Conservation (phyloP, 2,888 invertebrate genomes). For the Orthosia gothica region DNA sequence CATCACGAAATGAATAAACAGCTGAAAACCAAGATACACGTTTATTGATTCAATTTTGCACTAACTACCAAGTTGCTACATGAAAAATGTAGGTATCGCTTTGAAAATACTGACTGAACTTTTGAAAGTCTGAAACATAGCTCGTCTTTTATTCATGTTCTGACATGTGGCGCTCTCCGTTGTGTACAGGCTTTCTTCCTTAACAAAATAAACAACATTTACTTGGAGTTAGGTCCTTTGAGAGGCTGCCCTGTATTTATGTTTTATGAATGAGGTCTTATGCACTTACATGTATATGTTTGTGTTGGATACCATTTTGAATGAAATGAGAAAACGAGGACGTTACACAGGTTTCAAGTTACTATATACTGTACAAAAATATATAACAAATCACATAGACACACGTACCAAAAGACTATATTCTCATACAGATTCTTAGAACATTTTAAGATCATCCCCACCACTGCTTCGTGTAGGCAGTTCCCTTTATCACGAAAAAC, state of each 20-base stretch:
- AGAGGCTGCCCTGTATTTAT: conserved; percentile 85
- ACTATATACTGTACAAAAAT: conserved; percentile 33
- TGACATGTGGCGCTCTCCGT: conserved; percentile 90
- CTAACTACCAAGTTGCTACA: conserved; percentile 79
- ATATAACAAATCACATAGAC: conserved; percentile 55
- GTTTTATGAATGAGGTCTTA: conserved; percentile 89
- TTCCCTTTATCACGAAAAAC: conserved; percentile 88
- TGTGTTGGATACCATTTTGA: conserved; percentile 55
- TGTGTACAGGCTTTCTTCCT: conserved; percentile 89
- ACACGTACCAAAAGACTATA: conserved; percentile 68
- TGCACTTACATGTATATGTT: conserved; percentile 80
- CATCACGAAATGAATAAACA: conserved; percentile 51
- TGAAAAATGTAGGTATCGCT: conserved; percentile 82
- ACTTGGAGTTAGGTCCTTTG: conserved; percentile 90
- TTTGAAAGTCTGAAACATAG: conserved; percentile 90
- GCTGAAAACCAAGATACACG: conserved; percentile 60
- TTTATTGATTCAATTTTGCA: conserved; percentile 74
- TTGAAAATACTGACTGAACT: conserved; percentile 87
- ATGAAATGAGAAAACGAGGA: conserved; percentile 29
- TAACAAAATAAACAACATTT: conserved; percentile 91
- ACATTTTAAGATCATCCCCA: conserved; percentile 90
- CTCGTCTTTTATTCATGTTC: conserved; percentile 91
- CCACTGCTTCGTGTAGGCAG: conserved; percentile 87
- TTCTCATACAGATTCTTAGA: conserved; percentile 80
- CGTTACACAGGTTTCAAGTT: conserved; percentile 12